These are phyloP conservation scores for Coccyzus lansbergi DNA, from an alignment of 2,797 vertebrate genomes.

Conservation along the genomic window DNA sequence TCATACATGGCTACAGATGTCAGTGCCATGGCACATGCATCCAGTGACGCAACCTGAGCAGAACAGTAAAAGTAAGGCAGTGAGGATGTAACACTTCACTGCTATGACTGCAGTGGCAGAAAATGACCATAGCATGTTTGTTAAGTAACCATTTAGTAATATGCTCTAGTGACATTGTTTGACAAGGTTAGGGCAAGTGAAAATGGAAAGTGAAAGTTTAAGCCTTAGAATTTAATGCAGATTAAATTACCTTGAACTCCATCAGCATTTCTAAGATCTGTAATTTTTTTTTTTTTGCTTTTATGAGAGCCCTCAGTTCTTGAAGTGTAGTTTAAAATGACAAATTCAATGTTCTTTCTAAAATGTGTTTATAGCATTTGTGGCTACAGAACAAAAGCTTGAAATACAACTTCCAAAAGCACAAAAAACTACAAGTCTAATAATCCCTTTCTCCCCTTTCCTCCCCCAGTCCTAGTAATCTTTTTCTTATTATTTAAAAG, in stretches of 20 bases:
- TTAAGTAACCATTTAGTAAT: background rate
- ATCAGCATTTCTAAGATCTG: background rate
- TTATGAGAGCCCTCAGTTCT: background rate
- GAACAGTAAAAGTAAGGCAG: background rate
- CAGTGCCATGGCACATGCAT: background rate
- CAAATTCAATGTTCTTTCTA: background rate
- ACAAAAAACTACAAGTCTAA: background rate
- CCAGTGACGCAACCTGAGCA: background rate
- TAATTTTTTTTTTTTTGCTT: background rate
- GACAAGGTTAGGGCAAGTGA: background rate
- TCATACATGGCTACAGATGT: background rate
- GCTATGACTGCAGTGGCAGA: background rate
- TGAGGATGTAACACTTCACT: background rate
- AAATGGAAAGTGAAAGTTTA: conserved; percentile 13
- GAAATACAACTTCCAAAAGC: background rate
- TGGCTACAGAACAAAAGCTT: background rate
- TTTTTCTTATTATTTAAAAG: background rate
- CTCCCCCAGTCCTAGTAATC: background rate
- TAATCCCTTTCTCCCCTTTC: background rate
- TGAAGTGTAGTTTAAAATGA: background rate
- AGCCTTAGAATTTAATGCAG: background rate
- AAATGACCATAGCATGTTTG: background rate
- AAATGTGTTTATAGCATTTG: background rate
- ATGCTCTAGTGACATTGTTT: background rate
- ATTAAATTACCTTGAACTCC: background rate